Evolutionary conservation across 2,888 invertebrate genomes (phyloP).

Genomic region (Epiblema foenella): DNA sequence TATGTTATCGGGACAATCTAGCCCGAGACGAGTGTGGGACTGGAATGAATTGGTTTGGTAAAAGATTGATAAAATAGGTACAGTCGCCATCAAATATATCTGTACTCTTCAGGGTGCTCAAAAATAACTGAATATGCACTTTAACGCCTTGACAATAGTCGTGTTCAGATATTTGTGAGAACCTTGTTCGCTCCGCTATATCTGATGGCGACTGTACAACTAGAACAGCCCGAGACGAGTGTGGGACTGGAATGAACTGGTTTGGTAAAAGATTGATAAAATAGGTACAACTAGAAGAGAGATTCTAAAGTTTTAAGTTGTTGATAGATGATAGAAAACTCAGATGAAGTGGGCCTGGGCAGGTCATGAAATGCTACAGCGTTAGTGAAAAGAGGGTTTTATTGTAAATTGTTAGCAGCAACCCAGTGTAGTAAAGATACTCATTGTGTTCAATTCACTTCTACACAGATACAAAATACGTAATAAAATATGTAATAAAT

Average conservation of each 20-base stretch:
- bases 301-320: neutral
- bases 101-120: too few species aligned
- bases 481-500: neutral
- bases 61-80: slow-evolving; percentile 19
- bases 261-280: slow-evolving; percentile 21
- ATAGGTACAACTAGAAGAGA: slow-evolving; percentile 17
- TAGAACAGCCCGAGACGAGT: slow-evolving; percentile 14
- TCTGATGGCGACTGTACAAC: too few species aligned
- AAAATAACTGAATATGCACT: too few species aligned
- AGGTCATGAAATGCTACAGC: neutral
- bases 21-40: slow-evolving; percentile 26
- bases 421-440: neutral
- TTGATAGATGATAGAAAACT: neutral
- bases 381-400: neutral
- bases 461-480: neutral
- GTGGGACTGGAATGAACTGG: slow-evolving; percentile 29
- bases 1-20: slow-evolving; percentile 35
- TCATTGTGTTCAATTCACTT: neutral
- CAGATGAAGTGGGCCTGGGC: neutral
- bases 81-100: too few species aligned
- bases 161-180: too few species aligned
- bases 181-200: too few species aligned
- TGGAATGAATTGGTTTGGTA: slow-evolving; percentile 25
- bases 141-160: too few species aligned
- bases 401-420: neutral